Evolutionary conservation across 2,888 invertebrate species (phyloP).

Genomic region (Leptogaster cylindrica): DNA sequence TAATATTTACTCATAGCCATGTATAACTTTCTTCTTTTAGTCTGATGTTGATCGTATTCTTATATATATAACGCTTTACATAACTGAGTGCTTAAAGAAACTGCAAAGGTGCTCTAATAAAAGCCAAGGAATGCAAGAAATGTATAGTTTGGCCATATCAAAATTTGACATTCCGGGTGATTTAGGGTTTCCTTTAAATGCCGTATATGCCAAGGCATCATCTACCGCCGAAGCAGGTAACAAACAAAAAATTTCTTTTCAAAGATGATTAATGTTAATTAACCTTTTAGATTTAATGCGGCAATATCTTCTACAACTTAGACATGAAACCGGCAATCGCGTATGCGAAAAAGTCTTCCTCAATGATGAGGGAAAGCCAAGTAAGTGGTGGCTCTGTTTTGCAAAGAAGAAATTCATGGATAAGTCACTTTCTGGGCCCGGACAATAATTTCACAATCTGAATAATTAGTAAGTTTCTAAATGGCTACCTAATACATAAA

Average conservation of each 20-base stretch:
- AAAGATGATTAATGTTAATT: constrained; percentile 12
- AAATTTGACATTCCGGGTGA: constrained; percentile 98
- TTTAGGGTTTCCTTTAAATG: constrained; percentile 90
- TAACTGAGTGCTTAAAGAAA: constrained; percentile 95
- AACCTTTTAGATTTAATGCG: constrained; percentile 80
- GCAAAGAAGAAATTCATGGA: constrained; percentile 99
- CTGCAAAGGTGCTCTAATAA: constrained; percentile 90
- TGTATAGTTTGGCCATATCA: constrained; percentile 93
- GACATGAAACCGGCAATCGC: constrained; percentile 93
- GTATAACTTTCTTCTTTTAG: constrained; percentile 65
- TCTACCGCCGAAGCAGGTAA: constrained; percentile 81
- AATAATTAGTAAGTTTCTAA: neutral
- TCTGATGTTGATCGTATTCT: constrained; percentile 95
- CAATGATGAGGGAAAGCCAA: constrained; percentile 90
- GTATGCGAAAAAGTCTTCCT: constrained; percentile 91
- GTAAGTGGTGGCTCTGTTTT: constrained; percentile 99
- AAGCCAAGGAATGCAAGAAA: constrained; percentile 89
- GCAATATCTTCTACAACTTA: constrained; percentile 89
- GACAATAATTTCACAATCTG: constrained; percentile 52
- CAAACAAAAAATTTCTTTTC: too few species aligned
- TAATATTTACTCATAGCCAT: too few species aligned
- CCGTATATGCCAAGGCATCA: constrained; percentile 89
- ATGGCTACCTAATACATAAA: too few species aligned
- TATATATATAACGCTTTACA: constrained; percentile 96
- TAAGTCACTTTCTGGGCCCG: constrained; percentile 75